phyloP scores from a whole-genome alignment of 2,888 invertebrate genomes.

The Cetonia aurata region DNA sequence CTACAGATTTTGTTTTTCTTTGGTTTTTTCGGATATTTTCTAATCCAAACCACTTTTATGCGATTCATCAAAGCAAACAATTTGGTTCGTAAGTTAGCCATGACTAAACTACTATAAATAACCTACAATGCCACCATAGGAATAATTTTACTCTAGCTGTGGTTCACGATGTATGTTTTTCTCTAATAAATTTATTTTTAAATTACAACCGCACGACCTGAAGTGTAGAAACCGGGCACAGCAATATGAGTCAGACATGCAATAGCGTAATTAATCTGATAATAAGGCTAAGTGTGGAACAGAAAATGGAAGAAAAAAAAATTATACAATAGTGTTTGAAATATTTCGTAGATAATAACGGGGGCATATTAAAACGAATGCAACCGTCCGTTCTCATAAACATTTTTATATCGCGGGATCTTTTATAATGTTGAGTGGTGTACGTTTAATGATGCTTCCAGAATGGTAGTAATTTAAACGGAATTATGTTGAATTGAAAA shows the following conservation, averaged over 20 bases:
- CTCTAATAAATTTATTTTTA: conserved; percentile 43
- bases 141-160: conserved; percentile 4
- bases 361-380: conserved; percentile 30
- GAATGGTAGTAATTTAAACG: conserved; percentile 25
- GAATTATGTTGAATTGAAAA: conserved; percentile 21
- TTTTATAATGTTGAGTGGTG: conserved; percentile 11
- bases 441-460: conserved; percentile 26
- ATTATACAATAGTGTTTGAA: conserved; percentile 30
- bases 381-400: conserved; percentile 21
- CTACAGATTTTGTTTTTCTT: too few relatives aligned
- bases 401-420: conserved; percentile 26
- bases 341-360: conserved; percentile 34
- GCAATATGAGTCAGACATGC: conserved; percentile 51
- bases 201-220: conserved; percentile 35
- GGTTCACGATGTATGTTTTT: conserved; percentile 1
- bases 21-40: too few relatives aligned
- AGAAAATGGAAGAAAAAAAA: conserved; percentile 27
- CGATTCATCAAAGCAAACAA: too few relatives aligned
- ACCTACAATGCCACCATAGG: not conserved
- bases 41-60: too few relatives aligned
- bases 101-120: too few relatives aligned
- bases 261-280: conserved; percentile 58
- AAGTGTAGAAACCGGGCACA: conserved; percentile 31
- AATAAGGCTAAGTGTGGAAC: conserved; percentile 50
- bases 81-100: too few relatives aligned